Evolutionary conservation across 2,797 vertebrate genomes (phyloP).

Genomic region (Halcyon leucocephala): DNA sequence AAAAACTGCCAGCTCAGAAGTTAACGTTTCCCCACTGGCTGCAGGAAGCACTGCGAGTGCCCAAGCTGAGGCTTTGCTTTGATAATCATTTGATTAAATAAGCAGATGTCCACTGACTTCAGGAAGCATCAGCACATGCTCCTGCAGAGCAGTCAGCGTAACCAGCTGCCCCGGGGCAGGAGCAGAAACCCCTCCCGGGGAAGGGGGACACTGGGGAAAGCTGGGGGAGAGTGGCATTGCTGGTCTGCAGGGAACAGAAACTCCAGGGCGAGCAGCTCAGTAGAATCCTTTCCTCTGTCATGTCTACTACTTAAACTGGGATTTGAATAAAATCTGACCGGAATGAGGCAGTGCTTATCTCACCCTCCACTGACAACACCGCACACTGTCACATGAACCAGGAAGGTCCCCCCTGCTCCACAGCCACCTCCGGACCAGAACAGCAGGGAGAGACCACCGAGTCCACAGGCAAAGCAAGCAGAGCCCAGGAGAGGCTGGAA

Average conservation of each 20-base stretch:
- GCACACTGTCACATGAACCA: fast-evolving
- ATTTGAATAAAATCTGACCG: neutral
- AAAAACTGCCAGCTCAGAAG: conserved; percentile 32
- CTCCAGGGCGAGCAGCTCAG: neutral
- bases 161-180: neutral
- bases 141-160: neutral
- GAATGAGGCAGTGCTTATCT: neutral
- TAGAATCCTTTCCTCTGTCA: neutral
- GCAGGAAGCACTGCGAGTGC: neutral
- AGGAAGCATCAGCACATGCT: neutral
- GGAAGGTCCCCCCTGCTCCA: neutral
- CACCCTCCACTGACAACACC: neutral
- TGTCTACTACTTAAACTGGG: neutral
- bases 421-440: neutral
- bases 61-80: neutral
- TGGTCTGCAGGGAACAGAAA: neutral
- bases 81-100: conserved; percentile 11
- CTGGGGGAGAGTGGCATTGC: neutral
- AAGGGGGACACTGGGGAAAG: neutral
- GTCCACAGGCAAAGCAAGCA: neutral
- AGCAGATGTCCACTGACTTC: neutral
- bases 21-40: neutral
- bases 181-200: neutral
- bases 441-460: neutral
- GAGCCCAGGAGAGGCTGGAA: neutral